Evolutionary conservation across 1,140 invertebrate species (phyloP).

Genomic region (Bombus fervidus): DNA sequence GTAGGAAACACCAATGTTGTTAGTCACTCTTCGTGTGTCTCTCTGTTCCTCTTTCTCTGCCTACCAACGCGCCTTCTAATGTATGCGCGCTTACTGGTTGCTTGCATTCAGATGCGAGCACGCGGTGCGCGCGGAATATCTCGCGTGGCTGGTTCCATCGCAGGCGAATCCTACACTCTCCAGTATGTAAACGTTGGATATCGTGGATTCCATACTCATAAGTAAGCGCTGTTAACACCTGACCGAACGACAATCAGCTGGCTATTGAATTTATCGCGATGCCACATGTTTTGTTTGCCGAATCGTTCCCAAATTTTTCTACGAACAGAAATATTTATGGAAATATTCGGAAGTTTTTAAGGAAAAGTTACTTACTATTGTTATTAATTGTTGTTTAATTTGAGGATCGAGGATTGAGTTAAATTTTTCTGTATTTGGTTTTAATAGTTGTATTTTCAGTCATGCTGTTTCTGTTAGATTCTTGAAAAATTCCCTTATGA

Average conservation of each 20-base stretch:
- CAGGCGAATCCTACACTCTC: constrained; percentile 44
- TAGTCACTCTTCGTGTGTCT: constrained; percentile 57
- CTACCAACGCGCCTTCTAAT: constrained; percentile 43
- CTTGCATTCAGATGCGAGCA: constrained; percentile 46
- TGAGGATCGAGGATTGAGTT: too few species aligned
- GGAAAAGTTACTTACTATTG: too few species aligned
- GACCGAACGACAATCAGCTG: constrained; percentile 25
- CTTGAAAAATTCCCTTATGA: too few species aligned
- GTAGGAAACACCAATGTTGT: constrained; percentile 41
- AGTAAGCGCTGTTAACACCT: constrained; percentile 51
- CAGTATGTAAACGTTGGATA: constrained; percentile 38
- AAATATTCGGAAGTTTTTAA: too few species aligned
- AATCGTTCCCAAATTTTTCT: neutral
- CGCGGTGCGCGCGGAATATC: constrained; percentile 39
- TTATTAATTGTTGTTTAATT: too few species aligned
- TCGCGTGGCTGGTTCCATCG: constrained; percentile 29
- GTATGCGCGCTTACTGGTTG: constrained; percentile 45
- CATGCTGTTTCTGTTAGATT: too few species aligned
- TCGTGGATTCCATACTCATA: constrained; percentile 41
- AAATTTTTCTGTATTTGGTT: too few species aligned
- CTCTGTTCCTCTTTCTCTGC: neutral
- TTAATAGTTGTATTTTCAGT: too few species aligned
- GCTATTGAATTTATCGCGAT: constrained; percentile 30
- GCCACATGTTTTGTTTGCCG: neutral
- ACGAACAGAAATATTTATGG: neutral